Percentiles rank a stretch among this genome's conserved stretches.
Conservation (phyloP, 2,888 invertebrate genomes). For the Chydorus sphaericus region DNA sequence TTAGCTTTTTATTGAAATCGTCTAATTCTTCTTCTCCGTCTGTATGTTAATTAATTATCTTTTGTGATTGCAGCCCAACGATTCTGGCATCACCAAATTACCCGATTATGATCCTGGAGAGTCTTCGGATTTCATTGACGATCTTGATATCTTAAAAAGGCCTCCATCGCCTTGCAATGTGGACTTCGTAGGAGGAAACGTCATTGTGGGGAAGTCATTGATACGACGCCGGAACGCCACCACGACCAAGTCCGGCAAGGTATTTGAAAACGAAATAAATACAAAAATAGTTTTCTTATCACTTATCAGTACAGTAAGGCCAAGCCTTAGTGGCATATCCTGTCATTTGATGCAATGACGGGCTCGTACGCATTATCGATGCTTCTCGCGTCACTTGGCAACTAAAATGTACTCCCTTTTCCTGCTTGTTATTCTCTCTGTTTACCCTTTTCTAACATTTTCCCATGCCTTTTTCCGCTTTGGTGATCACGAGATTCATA, state of each 20-base stretch:
- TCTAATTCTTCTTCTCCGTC: too few species aligned
- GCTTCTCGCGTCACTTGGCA: too few species aligned
- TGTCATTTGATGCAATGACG: background rate
- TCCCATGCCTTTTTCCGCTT: too few species aligned
- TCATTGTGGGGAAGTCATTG: constrained; percentile 79
- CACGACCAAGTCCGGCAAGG: constrained; percentile 45
- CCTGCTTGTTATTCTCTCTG: background rate
- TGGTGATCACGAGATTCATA: too few species aligned
- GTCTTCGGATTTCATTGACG: constrained; percentile 20
- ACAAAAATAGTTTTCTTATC: background rate
- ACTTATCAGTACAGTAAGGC: too few species aligned
- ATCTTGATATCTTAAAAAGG: constrained; percentile 30
- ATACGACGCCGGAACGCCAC: constrained; percentile 50
- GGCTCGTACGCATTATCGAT: background rate
- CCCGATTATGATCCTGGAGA: constrained; percentile 18
- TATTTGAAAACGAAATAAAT: constrained; percentile 24
- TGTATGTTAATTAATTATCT: too few species aligned
- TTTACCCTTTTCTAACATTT: background rate
- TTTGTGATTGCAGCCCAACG: constrained; percentile 12
- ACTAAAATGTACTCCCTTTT: too few species aligned
- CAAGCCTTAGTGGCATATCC: too few species aligned
- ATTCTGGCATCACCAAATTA: constrained; percentile 14
- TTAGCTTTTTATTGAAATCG: too few species aligned
- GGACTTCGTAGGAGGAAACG: constrained; percentile 70
- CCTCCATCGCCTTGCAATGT: constrained; percentile 58